Evolutionary conservation across 2,113 vertebrate species (phyloP).

Genomic region (Crotophaga sulcirostris): DNA sequence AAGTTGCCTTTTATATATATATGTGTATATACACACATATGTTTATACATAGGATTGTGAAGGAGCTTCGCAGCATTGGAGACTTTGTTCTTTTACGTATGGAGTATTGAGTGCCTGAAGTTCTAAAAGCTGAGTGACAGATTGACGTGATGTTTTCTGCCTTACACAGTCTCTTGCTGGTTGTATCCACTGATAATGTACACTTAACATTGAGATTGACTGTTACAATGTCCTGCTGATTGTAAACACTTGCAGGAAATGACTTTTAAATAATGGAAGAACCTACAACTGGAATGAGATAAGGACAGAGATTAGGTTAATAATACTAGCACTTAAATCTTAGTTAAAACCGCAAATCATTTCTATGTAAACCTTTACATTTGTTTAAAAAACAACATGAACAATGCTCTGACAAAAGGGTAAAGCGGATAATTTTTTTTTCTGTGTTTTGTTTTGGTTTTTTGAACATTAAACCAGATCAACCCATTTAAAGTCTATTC

Average conservation of each 20-base stretch:
- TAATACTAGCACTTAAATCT: neutral
- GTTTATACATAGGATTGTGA: neutral
- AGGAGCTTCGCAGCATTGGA: neutral
- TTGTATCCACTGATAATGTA: neutral
- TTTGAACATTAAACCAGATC: neutral
- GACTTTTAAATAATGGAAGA: neutral
- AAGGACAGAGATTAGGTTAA: neutral
- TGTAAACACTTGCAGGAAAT: neutral
- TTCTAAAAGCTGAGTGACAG: neutral
- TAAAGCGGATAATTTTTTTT: neutral
- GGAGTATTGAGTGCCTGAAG: neutral
- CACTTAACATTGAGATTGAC: neutral
- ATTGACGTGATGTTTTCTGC: neutral
- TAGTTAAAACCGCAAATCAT: neutral
- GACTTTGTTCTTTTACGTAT: neutral
- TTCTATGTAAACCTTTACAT: neutral
- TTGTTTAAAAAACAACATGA: neutral
- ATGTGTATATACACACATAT: accelerated
- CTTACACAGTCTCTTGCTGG: neutral
- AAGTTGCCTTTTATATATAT: neutral
- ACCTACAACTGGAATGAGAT: neutral
- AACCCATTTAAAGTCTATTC: neutral
- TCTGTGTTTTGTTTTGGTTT: neutral
- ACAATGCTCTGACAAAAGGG: neutral
- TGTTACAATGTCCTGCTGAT: neutral